Evolutionary conservation across 64 coral and sea anemone genomes (phyloP).

Genomic region (Pocillopora damicornis): DNA sequence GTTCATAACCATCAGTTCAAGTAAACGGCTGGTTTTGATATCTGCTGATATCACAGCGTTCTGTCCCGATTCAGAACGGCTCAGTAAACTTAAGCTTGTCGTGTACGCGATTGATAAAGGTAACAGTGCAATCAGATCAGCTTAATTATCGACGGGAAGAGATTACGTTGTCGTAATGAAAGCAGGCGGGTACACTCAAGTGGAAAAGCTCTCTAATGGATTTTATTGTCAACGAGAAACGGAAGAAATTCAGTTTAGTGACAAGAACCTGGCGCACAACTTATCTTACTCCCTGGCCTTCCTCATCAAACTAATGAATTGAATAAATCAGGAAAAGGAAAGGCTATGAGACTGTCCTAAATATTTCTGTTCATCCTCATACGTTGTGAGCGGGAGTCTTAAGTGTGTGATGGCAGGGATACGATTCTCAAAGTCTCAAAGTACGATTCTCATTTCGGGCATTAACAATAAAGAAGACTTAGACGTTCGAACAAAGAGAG

Average conservation of each 20-base stretch:
- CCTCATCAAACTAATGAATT: neutral
- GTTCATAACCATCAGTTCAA: neutral
- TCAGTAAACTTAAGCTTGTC: neutral
- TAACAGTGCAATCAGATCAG: conserved; percentile 2
- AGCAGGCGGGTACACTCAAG: conserved; percentile 18
- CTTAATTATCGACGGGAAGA: conserved; percentile 14
- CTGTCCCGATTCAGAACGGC: neutral
- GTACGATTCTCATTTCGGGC: no score
- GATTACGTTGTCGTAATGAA: conserved; percentile 20
- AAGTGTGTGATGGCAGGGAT: no score
- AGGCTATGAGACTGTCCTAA: no score
- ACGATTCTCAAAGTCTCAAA: no score
- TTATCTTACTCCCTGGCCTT: neutral
- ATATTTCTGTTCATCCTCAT: no score
- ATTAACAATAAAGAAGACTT: no score
- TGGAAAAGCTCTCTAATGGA: conserved; percentile 11
- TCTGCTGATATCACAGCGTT: conserved; percentile 17
- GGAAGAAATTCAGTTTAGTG: neutral
- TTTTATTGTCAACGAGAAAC: neutral
- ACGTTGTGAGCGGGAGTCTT: no score
- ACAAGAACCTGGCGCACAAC: neutral
- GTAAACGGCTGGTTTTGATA: conserved; percentile 10
- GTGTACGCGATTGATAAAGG: neutral
- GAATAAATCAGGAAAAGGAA: neutral
- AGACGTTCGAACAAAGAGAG: no score